Conservation (phyloP, 2,113 vertebrate species). For the Kryptolebias marmoratus region DNA sequence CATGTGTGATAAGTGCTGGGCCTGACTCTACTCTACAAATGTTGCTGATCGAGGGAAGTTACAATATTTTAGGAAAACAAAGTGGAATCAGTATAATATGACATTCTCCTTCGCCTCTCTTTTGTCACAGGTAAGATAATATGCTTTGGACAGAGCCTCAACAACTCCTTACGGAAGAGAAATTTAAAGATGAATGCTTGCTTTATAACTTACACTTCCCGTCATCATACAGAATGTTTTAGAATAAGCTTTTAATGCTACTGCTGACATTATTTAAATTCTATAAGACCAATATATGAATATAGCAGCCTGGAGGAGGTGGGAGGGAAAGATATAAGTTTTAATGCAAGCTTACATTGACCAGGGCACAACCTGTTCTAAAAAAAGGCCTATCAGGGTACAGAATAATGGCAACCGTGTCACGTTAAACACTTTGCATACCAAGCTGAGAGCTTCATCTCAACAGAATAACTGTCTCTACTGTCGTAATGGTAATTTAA, state of each 20-base stretch:
- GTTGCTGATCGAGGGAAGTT: conserved; percentile 21
- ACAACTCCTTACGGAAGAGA: conserved; percentile 74
- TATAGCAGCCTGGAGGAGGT: neutral
- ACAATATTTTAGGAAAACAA: conserved; percentile 11
- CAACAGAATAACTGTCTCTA: conserved; percentile 16
- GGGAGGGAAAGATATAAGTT: conserved; percentile 66
- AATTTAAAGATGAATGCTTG: conserved; percentile 79
- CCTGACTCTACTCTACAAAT: conserved; percentile 13
- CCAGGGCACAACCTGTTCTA: conserved; percentile 79
- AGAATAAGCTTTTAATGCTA: conserved; percentile 32
- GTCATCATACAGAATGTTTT: conserved; percentile 39
- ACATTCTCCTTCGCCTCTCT: conserved; percentile 68
- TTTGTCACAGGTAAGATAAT: conserved; percentile 74
- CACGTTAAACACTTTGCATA: conserved; percentile 79
- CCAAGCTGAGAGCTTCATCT: conserved; percentile 65
- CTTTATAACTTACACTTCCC: conserved; percentile 80
- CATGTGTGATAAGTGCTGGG: neutral
- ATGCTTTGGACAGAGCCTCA: conserved; percentile 78
- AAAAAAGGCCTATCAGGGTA: conserved; percentile 70
- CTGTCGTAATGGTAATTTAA: too few species aligned
- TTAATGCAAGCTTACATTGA: conserved; percentile 76
- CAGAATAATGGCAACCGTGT: conserved; percentile 74
- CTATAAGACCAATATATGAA: conserved; percentile 50
- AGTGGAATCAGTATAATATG: conserved; percentile 12
- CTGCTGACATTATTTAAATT: conserved; percentile 28